Evolutionary conservation across 2,113 vertebrate genomes (phyloP).

Genomic region (Mesembrinibis cayennensis): DNA sequence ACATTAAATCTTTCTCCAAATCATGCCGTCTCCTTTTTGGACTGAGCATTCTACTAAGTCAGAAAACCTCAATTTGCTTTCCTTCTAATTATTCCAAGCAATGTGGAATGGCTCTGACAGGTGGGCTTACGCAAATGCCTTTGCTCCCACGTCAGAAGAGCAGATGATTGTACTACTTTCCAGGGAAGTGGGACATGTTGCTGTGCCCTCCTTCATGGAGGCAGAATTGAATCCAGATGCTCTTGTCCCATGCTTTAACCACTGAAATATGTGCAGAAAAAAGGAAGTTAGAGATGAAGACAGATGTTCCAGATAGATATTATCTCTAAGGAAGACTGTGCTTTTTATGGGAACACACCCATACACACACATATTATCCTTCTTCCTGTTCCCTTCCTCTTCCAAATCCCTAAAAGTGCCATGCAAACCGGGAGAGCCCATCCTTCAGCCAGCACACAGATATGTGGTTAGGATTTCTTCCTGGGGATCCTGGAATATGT

Average conservation of each 20-base stretch:
- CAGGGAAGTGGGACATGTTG: background rate
- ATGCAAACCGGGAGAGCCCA: background rate
- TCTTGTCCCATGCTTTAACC: constrained; percentile 15
- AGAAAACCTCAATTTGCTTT: background rate
- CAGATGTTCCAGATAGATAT: background rate
- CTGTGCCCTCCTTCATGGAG: background rate
- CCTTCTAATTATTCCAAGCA: background rate
- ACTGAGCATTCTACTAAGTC: background rate
- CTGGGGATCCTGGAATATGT: constrained; percentile 31
- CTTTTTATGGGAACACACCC: background rate
- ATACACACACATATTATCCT: background rate
- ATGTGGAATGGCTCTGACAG: background rate
- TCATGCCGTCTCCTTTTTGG: background rate
- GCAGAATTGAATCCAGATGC: constrained; percentile 58
- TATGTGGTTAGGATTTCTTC: constrained; percentile 38
- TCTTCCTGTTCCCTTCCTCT: background rate
- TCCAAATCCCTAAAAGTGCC: background rate
- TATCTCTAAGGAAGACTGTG: background rate
- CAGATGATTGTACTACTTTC: background rate
- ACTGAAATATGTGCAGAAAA: constrained; percentile 31
- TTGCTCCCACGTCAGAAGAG: background rate
- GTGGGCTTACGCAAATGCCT: background rate
- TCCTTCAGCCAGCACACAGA: background rate
- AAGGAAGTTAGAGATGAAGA: constrained; percentile 3
- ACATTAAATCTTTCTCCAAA: background rate